phyloP scores from a whole-genome alignment of 2,888 invertebrate species.

The Nomada flava region DNA sequence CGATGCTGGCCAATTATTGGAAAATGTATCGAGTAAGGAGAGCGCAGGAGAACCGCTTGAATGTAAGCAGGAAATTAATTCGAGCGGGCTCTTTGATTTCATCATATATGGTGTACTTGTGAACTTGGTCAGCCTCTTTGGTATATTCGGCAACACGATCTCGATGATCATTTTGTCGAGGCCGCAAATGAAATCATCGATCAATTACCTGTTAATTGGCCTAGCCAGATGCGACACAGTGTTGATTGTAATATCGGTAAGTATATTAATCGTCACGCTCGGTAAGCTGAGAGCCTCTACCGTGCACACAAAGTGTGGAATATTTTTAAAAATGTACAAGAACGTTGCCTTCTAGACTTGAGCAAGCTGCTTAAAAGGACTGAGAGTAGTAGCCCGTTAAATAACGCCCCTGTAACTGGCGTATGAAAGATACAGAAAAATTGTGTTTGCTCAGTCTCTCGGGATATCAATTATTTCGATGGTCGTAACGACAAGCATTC shows the following conservation, averaged over 20 bases:
- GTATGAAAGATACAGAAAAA: background rate
- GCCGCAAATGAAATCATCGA: constrained; percentile 98
- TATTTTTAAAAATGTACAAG: constrained; percentile 7
- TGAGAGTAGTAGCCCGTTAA: constrained; percentile 6
- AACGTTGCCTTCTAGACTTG: background rate
- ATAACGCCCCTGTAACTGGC: background rate
- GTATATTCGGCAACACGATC: constrained; percentile 95
- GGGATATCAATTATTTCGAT: constrained; percentile 8
- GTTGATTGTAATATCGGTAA: constrained; percentile 92
- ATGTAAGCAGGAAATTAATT: constrained; percentile 61
- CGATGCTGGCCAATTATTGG: constrained; percentile 47
- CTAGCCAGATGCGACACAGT: constrained; percentile 97
- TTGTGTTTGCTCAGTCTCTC: background rate
- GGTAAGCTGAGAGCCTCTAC: background rate
- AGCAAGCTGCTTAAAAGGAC: constrained; percentile 10
- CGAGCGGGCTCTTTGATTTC: constrained; percentile 89
- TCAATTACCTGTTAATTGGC: constrained; percentile 97
- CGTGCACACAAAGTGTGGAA: background rate
- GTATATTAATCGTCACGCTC: constrained; percentile 35
- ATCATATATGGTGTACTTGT: constrained; percentile 93
- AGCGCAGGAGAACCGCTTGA: constrained; percentile 55
- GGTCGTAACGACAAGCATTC: background rate
- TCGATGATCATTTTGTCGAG: constrained; percentile 95
- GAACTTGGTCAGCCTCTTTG: constrained; percentile 92
- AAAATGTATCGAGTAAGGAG: constrained; percentile 43